Base-by-base conservation (phyloP, 2,888 invertebrate species). In the Thereva unica region DNA sequence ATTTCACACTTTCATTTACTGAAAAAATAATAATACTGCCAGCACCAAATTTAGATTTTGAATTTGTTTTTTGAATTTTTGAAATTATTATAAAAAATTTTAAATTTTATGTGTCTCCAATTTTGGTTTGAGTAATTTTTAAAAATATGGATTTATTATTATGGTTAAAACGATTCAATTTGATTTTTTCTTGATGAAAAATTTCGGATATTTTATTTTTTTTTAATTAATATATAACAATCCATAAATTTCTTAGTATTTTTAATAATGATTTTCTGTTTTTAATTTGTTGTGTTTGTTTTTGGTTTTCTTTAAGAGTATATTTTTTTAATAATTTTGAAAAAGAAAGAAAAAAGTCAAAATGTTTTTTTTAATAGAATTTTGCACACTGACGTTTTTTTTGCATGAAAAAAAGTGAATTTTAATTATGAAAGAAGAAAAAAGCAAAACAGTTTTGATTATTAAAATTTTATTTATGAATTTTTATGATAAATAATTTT, bases 21-120 rank as follows among this genome's bases (percentile, higher is more conserved):
- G 2, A 23, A 23, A 23, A 2, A 23, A 23, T 2, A 23, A 23
- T 23, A 23, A 23, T 23, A 23, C 23, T 23, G 23, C 2, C 23
- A 23, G 23, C 23, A 23, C 23, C 23, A 23, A 23, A 23, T 2
- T 2, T 23, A 23, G 23, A 23, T 23, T 23, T 23, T 23, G 56
- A 56, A 56, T 56, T 56, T 56, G 56, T 56, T 56, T 56, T 56
- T 56, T 56, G 56, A 44, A 56, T 12, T 12, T 23, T 10, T 5
- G 12, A 47, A 47, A n/a, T 9, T 47, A 12, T 38, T 40, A 40
- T 34, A 56, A 37, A 35, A 35, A 41, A 56, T 35, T 44, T 56
- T n/a, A n/a, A n/a, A n/a, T 41, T 56, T 56, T 42, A 56, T 56
- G 56, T 56, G 10, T 42, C 44, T 9, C 23, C 23, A 23, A 23